Base-by-base conservation (phyloP, 1,140 invertebrate species). In the Bactericera cockerelli region DNA sequence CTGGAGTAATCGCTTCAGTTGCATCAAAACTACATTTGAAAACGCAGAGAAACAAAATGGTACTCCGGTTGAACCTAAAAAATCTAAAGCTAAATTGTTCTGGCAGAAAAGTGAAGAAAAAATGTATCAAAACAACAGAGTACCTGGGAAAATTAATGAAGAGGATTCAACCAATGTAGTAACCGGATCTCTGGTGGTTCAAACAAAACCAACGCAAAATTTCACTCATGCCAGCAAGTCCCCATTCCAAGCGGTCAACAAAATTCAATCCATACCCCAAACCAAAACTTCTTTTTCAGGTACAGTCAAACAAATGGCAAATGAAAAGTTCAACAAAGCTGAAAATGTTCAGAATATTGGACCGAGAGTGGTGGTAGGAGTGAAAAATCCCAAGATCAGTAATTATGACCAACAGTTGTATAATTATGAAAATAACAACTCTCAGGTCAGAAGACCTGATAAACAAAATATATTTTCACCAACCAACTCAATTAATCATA, bases 11-110 rank as follows among this genome's bases (percentile, higher is more conserved):
- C 77, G 85, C 56, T 92, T 92, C 68, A 85, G 83, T 1, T 86
- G 86, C 62, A 84, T 92, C 11, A 90, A 89, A 70, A 86, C 85
- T n/a, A 75, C 82, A 2, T 91, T 92, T 67, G 87, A 91, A 63
- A 70, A 71, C 22, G n/a, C 42, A 6, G 42, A 49, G 22, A 49
- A 49, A 49, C 28, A 31, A 31, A 31, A 31, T 31, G 28, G 4
- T 6, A 39, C 69, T 63, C 14, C 59, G 56, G 42, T 49, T 28
- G 26, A 61, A 55, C 58, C 21, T 56, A 49, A 49, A 22, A 49
- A 49, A 49, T 36, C 57, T 59, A 19, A 26, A 13, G 56, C 54
- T 21, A 64, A 63, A 61, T 24, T 57, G 31, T 61, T 61, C 58
- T 64, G 59, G 60, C 61, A 63, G 28, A 59, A 61, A 14, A 33